These are phyloP conservation scores for Ctenoplectra terminalis DNA, from an alignment of 1,140 invertebrate species.

Conservation along the genomic window DNA sequence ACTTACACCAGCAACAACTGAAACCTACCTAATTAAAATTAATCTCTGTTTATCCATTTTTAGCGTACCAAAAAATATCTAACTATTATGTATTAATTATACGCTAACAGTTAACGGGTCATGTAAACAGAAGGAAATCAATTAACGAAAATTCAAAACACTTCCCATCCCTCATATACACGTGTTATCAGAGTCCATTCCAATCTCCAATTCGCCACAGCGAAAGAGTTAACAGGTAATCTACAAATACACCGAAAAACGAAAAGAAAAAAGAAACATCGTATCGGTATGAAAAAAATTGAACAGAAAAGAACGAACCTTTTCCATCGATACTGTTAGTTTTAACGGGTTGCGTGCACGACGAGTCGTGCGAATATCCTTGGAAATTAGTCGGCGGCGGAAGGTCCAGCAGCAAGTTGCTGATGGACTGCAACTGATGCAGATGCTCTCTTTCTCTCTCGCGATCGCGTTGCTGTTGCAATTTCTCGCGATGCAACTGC, in stretches of 20 bases:
- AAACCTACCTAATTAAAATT: no score
- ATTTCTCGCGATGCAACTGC: constrained; percentile 47
- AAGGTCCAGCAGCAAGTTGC: constrained; percentile 72
- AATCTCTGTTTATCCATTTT: no score
- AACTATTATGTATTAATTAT: no score
- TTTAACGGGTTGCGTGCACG: constrained; percentile 49
- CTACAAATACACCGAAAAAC: background rate
- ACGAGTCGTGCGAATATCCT: constrained; percentile 39
- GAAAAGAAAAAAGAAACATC: background rate
- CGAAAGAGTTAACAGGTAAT: background rate
- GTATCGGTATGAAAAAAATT: background rate
- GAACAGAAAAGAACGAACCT: background rate
- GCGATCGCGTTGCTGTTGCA: constrained; percentile 47
- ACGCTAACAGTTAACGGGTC: no score
- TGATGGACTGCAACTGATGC: constrained; percentile 73
- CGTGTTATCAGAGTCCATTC: no score
- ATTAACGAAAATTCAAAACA: no score
- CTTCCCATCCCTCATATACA: no score
- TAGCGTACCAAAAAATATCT: no score
- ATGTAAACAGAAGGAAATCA: no score
- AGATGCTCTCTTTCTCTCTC: constrained; percentile 66
- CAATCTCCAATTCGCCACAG: background rate
- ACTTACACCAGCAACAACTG: no score
- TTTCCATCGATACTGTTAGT: constrained; percentile 58
- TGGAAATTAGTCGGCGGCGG: constrained; percentile 55